phyloP scores from a whole-genome alignment of 2,888 invertebrate species.

The Lasioglossum morio region DNA sequence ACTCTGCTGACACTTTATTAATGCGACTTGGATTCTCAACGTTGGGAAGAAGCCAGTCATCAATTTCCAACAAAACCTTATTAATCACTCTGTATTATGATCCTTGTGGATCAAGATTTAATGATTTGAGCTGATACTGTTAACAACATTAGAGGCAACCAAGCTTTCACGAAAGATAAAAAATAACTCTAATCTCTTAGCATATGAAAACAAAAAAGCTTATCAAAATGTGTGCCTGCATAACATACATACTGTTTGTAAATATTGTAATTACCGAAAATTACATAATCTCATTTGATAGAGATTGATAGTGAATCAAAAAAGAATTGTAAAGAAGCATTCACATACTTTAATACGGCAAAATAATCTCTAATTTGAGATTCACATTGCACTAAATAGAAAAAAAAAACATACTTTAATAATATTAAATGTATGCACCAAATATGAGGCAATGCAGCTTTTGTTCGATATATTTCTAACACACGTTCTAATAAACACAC shows the following conservation, averaged over 20 bases:
- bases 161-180: background rate
- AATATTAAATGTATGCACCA: background rate
- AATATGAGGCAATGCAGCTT: background rate
- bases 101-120: background rate
- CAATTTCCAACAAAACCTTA: background rate
- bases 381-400: too few relatives aligned
- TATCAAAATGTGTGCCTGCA: too few relatives aligned
- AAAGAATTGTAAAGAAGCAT: background rate
- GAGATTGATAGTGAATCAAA: background rate
- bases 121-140: too few relatives aligned
- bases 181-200: background rate
- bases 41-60: background rate
- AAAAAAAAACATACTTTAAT: background rate
- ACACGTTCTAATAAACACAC: background rate
- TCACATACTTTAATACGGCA: background rate
- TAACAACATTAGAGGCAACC: background rate
- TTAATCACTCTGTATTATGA: background rate
- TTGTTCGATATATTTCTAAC: background rate
- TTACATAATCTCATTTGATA: background rate
- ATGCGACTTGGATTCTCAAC: background rate
- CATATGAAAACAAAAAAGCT: too few relatives aligned
- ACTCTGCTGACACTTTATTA: background rate
- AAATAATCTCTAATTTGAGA: too few relatives aligned
- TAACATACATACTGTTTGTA: too few relatives aligned
- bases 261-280: too few relatives aligned